Evolutionary conservation across 2,797 vertebrate genomes (phyloP), one percentile per base, ranked within the genome.

Genomic region (Thamnophis elegans): DNA sequence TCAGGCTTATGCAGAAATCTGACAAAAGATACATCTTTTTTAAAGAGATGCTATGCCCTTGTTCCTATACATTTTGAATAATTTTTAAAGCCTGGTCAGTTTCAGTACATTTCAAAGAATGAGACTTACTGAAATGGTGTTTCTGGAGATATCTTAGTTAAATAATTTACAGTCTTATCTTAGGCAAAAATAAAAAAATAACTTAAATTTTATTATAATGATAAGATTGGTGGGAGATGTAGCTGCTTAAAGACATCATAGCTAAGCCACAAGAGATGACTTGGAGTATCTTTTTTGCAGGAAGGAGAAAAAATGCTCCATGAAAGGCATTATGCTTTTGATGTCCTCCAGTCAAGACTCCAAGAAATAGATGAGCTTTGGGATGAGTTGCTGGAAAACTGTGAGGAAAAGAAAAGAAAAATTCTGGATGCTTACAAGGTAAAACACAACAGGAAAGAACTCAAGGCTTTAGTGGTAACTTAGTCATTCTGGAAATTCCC

Each of bases 361-460:
- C 95, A 97, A 93, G 98, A 99, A 95, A 97, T 99, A 96, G 96
- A 95, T 18, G 97, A 98, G 53, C 96, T 98, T 89, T 99, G 99
- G 99, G 97, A 97, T 1, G 94, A 98, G 78, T 97, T 99, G 86
- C 95, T 98, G 91, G 96, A 95, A 94, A 98, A 97, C 95, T 98
- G 98, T 93, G 97, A 97, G 93, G 98, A 98, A 93, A 99, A 98
- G 96, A 97, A 78, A 58, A 93, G 91, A 89, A 96, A 97, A 60
- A 97, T 99, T 0, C 98, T 98, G 94, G 98, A 98, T 90, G 98
- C 98, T 85, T 97, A 97, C 91, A 97, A 98, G 98, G 99, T 99
- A 95, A 95, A n/a, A 10, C 1, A 88, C 53, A 11, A 32, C 1
- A n/a, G 1, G 51, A 58, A 22, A 56, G 87, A 88, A 88, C 32